Base-by-base conservation (phyloP, 2,797 vertebrate species). In the Sternarchorhynchus goeldii region DNA sequence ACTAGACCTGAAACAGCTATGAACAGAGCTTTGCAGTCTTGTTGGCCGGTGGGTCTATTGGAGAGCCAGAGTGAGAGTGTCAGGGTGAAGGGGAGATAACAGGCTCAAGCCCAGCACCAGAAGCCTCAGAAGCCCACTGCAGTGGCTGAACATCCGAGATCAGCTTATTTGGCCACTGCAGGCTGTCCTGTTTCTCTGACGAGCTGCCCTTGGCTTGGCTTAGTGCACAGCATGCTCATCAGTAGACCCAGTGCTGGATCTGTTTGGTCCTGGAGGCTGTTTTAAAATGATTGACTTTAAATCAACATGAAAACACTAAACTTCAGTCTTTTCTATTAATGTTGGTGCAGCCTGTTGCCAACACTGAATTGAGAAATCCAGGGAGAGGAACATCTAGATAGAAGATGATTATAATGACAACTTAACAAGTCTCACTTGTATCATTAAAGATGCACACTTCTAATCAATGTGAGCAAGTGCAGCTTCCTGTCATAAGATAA, bases 111-210 rank as follows among this genome's bases (percentile, higher is more conserved):
- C 14, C 18, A 32, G 31, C 29, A 17, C 53, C 10, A 73, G 73
- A 73, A 66, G 60, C 68, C 10, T 78, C 50, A 73, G 67, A 67
- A 73, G 4, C 34, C 62, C 66, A 53, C 25, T 20, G 20, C 53
- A 59, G 77, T 21, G 66, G 53, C 29, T 58, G 56, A 78, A 56
- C 53, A 69, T 58, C 53, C 17, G 6, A 78, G 39, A 66, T 58
- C 69, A 50, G 45, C 45, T 65, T 56, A 66, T 29, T 25, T 53
- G 31, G 69, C 0, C 34, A 57, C 32, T 56, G 25, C 18, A 58
- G 32, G 18, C 14, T 32, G 64, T 62, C 29, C 14, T 65, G 53
- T 31, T 55, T 65, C 62, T 65, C 60, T 50, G 10, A 50, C 45
- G 14, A 12, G 2, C 45, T 2, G 14, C 3, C 45, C 10, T 8